Base-by-base conservation (phyloP, 2,113 vertebrate genomes). In the Xyliphius kryptos region DNA sequence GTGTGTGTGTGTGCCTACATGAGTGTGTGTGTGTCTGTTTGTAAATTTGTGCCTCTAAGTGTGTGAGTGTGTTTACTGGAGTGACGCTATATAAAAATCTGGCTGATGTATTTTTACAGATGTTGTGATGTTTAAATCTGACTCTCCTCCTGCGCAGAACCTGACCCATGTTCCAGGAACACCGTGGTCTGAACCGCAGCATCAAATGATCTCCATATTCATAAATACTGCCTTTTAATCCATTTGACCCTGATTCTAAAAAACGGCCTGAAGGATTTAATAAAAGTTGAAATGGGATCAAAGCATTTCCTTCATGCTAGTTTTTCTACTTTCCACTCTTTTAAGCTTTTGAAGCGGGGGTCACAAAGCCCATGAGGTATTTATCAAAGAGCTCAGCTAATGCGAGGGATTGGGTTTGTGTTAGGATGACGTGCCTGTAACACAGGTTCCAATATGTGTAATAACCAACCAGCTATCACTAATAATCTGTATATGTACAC, bases 391-490 rank as follows among this genome's bases (percentile, higher is more conserved):
- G 49, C 21, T 16, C 21, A 10, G n/a, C n/a, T 16, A 59, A 59
- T 16, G 41, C 46, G 56, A 16, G 56, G 56, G 43, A 60, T 60
- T 60, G 15, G 13, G 21, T 48, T 37, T 48, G 22, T 6, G 6
- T 41, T 9, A 15, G 43, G 22, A 22, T 44, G 14, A 22, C 8
- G 14, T 56, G 17, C 13, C 36, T 1, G 19, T 21, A 15, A 47
- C 1, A 20, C 17, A 5, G 19, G 20, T 9, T 49, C 10, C 16
- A 57, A 40, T 66, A 16, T 40, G 17, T 22, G 17, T 49, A 65
- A 77, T 67, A 60, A 70, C 66, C 70, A 67, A 73, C 9, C 19
- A 13, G 19, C 37, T 7, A 32, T 12, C 1, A n/a, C 9, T 19
- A 38, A 5, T 56, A 40, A 7, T 38, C 37, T 9, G 37, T 38